These are phyloP conservation scores for Exocentrus adspersus DNA, from an alignment of 2,888 invertebrate species.

Conservation along the genomic window DNA sequence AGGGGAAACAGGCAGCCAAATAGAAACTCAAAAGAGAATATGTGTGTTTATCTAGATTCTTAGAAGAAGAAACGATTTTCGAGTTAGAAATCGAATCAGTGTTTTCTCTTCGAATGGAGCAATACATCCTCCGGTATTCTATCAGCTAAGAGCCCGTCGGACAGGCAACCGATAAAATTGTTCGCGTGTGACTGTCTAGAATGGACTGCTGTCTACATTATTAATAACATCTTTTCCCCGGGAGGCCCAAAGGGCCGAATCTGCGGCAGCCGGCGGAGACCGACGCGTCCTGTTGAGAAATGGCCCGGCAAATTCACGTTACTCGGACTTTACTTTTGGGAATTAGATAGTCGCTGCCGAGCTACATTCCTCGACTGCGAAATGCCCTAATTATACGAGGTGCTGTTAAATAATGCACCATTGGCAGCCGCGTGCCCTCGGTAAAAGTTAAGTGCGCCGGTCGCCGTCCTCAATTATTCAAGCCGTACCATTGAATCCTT, in stretches of 20 bases:
- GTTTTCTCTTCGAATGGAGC: background rate
- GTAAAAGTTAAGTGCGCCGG: slow-evolving; percentile 21
- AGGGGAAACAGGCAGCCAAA: no score
- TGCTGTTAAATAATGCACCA: slow-evolving; percentile 52
- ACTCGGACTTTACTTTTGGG: slow-evolving; percentile 52
- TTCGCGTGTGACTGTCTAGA: slow-evolving; percentile 48
- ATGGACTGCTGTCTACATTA: slow-evolving; percentile 52
- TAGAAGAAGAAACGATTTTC: no score
- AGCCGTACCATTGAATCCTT: slow-evolving; percentile 3
- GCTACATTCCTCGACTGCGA: slow-evolving; percentile 42
- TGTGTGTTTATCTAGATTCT: no score
- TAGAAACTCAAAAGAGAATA: no score
- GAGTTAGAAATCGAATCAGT: no score
- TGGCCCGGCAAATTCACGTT: slow-evolving; percentile 57
- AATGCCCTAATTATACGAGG: slow-evolving; percentile 52
- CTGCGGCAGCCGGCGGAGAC: slow-evolving; percentile 49
- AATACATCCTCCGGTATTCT: slow-evolving; percentile 36
- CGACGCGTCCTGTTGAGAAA: slow-evolving; percentile 55
- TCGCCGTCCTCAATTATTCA: slow-evolving; percentile 14
- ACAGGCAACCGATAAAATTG: slow-evolving; percentile 49
- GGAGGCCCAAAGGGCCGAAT: slow-evolving; percentile 48
- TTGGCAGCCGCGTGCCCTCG: slow-evolving; percentile 31
- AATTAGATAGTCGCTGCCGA: slow-evolving; percentile 46
- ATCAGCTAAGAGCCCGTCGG: slow-evolving; percentile 49
- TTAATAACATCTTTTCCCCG: slow-evolving; percentile 51